Base-by-base conservation (phyloP, 2,888 invertebrate species). In the Aricia artaxerxes region DNA sequence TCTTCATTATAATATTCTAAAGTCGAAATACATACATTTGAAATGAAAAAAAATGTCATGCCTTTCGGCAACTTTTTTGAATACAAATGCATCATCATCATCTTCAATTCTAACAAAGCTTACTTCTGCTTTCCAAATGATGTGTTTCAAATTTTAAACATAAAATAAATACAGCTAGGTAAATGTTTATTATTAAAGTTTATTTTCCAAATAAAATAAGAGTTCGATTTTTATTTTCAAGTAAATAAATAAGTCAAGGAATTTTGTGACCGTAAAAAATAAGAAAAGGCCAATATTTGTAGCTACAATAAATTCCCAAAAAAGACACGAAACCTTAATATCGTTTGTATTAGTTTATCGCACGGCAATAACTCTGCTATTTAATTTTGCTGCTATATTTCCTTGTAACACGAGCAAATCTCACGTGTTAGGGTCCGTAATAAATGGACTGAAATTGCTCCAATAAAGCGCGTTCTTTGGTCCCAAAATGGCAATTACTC, bases 401-500 rank as follows among this genome's bases (percentile, higher is more conserved):
- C 49, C 76, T 79, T 81, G 78, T 78, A 80, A 78, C 73, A 72
- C 11, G 78, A 81, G 80, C 79, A 82, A 82, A 81, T 79, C 81
- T 81, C 81, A 81, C 82, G 89, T 87, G 85, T 78, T 80, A 82
- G 83, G 82, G 85, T 81, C 79, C 79, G 80, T 88, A 88, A 88
- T 86, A 87, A 88, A 89, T 88, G 88, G 88, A 84, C 83, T 87
- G 86, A 87, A 91, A 91, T 91, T 89, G 90, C 87, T 84, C 86
- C 89, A 89, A 91, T 91, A 91, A 91, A 91, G 88, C 87, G 88
- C 89, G 89, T 91, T 89, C 89, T 87, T 87, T 86, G 88, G 90
- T 91, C 91, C 90, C 92, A 86, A 87, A 90, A 90, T 89, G 88
- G 88, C 91, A 89, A 91, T 92, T 93, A 92, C 88, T 89, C 88